phyloP scores from a whole-genome alignment of 2,113 vertebrate species.

The Oriolus oriolus region DNA sequence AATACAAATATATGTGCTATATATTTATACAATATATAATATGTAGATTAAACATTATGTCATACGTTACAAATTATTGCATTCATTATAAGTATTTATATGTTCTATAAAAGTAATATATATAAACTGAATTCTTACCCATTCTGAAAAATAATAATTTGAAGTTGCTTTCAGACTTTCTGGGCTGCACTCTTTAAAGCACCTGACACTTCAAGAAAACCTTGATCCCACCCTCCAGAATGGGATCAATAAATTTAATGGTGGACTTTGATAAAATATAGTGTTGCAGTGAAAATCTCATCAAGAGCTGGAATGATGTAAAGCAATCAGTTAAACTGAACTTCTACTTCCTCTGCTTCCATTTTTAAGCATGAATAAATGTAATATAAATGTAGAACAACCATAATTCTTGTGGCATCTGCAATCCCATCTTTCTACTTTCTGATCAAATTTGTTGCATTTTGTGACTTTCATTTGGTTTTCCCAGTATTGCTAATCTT shows the following conservation, averaged over 20 bases:
- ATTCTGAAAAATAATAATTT: background rate
- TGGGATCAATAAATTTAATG: background rate
- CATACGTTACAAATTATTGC: background rate
- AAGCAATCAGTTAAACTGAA: background rate
- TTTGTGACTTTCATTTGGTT: background rate
- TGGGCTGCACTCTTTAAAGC: background rate
- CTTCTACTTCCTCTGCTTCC: background rate
- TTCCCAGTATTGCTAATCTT: background rate
- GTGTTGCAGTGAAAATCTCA: background rate
- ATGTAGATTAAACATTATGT: background rate
- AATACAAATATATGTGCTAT: background rate
- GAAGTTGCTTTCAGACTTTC: background rate
- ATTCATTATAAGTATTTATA: background rate
- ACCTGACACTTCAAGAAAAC: background rate
- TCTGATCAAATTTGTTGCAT: background rate
- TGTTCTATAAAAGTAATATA: background rate
- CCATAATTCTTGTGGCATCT: background rate
- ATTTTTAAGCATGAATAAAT: background rate
- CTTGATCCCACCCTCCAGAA: background rate
- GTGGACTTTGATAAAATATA: background rate
- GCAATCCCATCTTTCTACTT: background rate
- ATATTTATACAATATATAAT: background rate
- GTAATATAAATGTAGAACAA: background rate
- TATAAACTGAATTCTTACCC: background rate
- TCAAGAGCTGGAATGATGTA: background rate